phyloP scores from a whole-genome alignment of 1,140 invertebrate genomes.

The Himalopsyche phryganea region DNA sequence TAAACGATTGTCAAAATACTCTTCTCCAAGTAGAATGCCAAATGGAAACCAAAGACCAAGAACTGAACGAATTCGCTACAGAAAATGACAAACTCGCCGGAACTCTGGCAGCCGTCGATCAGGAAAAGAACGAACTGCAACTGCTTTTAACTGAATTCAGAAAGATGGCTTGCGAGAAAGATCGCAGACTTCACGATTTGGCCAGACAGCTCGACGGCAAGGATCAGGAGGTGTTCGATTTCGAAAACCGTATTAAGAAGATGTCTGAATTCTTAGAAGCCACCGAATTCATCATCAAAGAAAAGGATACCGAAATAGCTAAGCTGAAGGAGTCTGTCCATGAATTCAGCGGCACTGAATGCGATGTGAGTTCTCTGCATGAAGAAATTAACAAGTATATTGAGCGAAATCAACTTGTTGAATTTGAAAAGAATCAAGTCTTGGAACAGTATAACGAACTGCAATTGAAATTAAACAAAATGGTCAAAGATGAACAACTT shows the following conservation, averaged over 20 bases:
- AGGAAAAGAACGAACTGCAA: conserved; percentile 28
- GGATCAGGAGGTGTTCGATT: neutral
- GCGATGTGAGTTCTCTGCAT: conserved; percentile 7
- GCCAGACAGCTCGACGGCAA: neutral
- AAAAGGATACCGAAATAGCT: conserved; percentile 19
- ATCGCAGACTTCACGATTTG: neutral
- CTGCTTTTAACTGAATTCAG: conserved; percentile 15
- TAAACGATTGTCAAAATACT: conserved; percentile 18
- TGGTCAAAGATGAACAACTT: too few relatives aligned
- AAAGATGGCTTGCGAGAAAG: conserved; percentile 5
- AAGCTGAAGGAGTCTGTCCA: neutral
- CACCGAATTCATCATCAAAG: conserved; percentile 27
- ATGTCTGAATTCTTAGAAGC: conserved; percentile 26
- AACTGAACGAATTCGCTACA: conserved; percentile 23
- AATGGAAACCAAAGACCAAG: conserved; percentile 29
- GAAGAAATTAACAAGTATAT: conserved; percentile 5
- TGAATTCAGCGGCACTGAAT: conserved; percentile 5
- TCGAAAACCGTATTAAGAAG: conserved; percentile 15
- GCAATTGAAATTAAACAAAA: neutral
- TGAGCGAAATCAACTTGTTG: neutral
- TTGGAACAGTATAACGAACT: neutral
- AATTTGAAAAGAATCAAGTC: neutral
- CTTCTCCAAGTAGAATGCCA: conserved; percentile 18
- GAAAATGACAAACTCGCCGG: conserved; percentile 27
- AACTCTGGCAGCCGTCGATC: conserved; percentile 24